These are phyloP conservation scores for Drosophila nebulosa DNA, from an alignment of 1,140 invertebrate genomes.

Conservation along the genomic window DNA sequence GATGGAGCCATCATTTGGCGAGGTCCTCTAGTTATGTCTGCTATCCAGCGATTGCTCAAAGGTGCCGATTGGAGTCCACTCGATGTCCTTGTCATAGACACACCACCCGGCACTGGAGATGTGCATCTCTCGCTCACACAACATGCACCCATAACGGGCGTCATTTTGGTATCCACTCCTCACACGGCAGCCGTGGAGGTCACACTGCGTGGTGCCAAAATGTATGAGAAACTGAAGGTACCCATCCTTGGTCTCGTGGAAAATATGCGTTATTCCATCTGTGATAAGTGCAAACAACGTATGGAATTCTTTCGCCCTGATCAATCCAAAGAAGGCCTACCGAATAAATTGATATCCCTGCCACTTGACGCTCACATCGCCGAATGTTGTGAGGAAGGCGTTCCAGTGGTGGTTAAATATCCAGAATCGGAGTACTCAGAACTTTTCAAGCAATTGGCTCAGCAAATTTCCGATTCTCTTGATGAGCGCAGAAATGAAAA, in stretches of 20 bases:
- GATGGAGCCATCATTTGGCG: slow-evolving; percentile 92
- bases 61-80: slow-evolving; percentile 91
- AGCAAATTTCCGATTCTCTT: slow-evolving; percentile 28
- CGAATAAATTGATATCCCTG: slow-evolving; percentile 84
- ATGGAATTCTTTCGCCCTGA: slow-evolving; percentile 84
- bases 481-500: slow-evolving; percentile 4
- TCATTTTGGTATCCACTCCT: slow-evolving; percentile 92
- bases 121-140: slow-evolving; percentile 93
- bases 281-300: slow-evolving; percentile 86
- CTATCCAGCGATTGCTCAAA: slow-evolving; percentile 90
- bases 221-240: slow-evolving; percentile 90
- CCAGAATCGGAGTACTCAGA: slow-evolving; percentile 82
- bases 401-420: slow-evolving; percentile 88
- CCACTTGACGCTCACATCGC: slow-evolving; percentile 88
- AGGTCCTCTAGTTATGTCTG: slow-evolving; percentile 97
- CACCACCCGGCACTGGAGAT: slow-evolving; percentile 95
- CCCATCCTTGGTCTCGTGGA: slow-evolving; percentile 91
- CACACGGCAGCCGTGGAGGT: slow-evolving; percentile 92
- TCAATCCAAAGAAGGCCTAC: slow-evolving; percentile 82
- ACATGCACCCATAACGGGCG: slow-evolving; percentile 90
- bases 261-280: slow-evolving; percentile 91
- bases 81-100: slow-evolving; percentile 92
- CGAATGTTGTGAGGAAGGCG: slow-evolving; percentile 87
- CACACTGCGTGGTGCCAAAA: slow-evolving; percentile 88
- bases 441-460: slow-evolving; percentile 48